Base-by-base conservation (phyloP, 2,797 vertebrate genomes). In the Microcaecilia unicolor region DNA sequence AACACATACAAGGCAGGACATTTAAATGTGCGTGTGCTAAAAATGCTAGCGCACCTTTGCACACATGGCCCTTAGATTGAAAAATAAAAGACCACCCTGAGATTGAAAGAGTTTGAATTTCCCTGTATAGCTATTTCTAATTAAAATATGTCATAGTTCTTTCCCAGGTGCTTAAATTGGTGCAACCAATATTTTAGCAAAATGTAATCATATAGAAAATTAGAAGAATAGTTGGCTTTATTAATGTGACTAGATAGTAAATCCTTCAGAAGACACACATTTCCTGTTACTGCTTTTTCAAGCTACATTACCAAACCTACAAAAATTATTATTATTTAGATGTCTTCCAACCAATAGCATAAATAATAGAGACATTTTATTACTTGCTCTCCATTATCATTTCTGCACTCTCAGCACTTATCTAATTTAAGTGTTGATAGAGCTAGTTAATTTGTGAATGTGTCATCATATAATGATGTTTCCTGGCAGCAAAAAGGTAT, bases 401-500 rank as follows among this genome's bases (percentile, higher is more conserved):
- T 34, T 47, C 18, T 47, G 41, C 31, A 44, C 23, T 52, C 54
- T 72, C 65, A 72, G 70, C 65, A 68, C 9, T 58, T 48, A 65
- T 55, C 51, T 60, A 44, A 49, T 67, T 74, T 55, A 70, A 58
- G 51, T 20, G 26, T 37, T 35, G n/a, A 26, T 13, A 35, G n/a
- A 18, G 10, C 32, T 11, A 41, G 25, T 35, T 40, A 47, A 48
- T 45, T 25, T 34, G 15, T 25, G 5, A 34, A 34, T 46, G 71
- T 39, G 62, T 71, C 57, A 71, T 56, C 55, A 53, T 49, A 64
- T 76, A 74, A 74, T 71, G 48, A 74, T 72, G 44, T 61, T 72
- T 63, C 37, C 67, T 71, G 62, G 63, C 42, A 64, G 63, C 53
- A 62, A 69, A 66, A 72, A 64, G 67, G 58, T 60, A 53, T 47